Base-by-base conservation (phyloP, 2,888 invertebrate genomes). In the Meganola albula region DNA sequence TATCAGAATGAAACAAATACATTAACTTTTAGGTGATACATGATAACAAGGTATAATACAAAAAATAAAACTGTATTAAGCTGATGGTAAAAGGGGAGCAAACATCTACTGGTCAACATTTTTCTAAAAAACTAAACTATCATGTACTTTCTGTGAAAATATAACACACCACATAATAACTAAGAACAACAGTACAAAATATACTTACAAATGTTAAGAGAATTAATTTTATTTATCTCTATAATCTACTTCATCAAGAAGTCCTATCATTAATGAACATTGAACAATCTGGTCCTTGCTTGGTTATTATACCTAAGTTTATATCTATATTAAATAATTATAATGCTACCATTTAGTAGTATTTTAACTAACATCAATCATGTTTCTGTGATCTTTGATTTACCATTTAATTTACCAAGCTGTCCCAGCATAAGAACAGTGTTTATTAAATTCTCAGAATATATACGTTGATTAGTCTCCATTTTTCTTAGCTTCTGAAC, bases 401-500 rank as follows among this genome's bases (percentile, higher is more conserved):
- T 85, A 6, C 74, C 82, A 57, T 74, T 78, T 13, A 85, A 55
- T 60, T 75, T 72, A 5, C 74, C 73, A 8, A 85, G 65, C 53
- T 85, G 85, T 21, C 85, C 85, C 11, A 85, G 48, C 85, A 85
- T 85, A 2, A 85, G 68, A 2, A 82, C 83, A 33, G 85, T 84
- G 37, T 85, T 84, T n/a, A 85, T 84, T 54, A 85, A 63, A 50
- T 85, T 85, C 52, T 85, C 85, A 8, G 85, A 82, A 53, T 84
- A 85, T 46, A 85, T 85, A 31, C 85, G 75, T 40, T 85, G 85
- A 46, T 84, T 82, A 4, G 83, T 84, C 53, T 84, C 85, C 85
- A 85, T 85, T 63, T 55, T 70, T 48, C 84, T 68, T 24, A 85
- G 53, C 46, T 85, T 85, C 49, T 85, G 85, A 0, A 83, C 84